Evolutionary conservation across 2,113 vertebrate genomes (phyloP), one percentile per base, ranked within the genome.

Genomic region (Sitta europaea): DNA sequence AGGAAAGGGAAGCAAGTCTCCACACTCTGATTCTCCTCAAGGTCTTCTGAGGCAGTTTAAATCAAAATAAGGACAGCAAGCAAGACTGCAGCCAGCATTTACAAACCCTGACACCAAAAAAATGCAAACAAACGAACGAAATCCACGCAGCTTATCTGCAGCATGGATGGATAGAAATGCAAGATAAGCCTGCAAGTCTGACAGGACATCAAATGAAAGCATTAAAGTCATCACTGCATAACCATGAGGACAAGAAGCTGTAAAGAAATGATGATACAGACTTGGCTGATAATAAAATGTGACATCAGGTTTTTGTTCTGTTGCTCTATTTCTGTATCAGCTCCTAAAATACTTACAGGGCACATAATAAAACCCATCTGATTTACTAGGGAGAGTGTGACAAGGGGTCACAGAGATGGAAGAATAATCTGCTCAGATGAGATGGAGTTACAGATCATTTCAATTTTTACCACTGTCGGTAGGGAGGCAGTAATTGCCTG

Each of bases 1-100:
- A 93, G 93, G 92, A 94, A 94, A 88, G 59, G 90, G 96, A 97
- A 97, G 51, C 9, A 21, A 96, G 79, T 71, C 51, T 88, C 75
- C 67, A 92, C 35, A 67, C 88, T 84, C 88, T 88, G 88, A 92
- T 90, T 92, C 88, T 55, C 88, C 85, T 94, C 93, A 94, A 90
- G 85, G 88, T 94, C 96, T 95, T 88, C 42, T 0, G 0, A 71
- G 40, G 33, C 40, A 92, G 67, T 58, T 83, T 58, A 92, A 87
- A 93, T 73, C 59, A 76, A 88, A 92, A 54, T 17, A 83, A 71
- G 50, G 63, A 92, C 50, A 88, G 63, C 29, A 66, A 70, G 55
- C n/a, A 66, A 86, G 76, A 70, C 17, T 40, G 63, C 73, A 84
- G 33, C 11, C 47, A 88, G 59, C 86, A 62, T 11, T 68, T 54